Conservation (phyloP, 92 coral and sea anemone species). For the Desmophyllum pertusum region DNA sequence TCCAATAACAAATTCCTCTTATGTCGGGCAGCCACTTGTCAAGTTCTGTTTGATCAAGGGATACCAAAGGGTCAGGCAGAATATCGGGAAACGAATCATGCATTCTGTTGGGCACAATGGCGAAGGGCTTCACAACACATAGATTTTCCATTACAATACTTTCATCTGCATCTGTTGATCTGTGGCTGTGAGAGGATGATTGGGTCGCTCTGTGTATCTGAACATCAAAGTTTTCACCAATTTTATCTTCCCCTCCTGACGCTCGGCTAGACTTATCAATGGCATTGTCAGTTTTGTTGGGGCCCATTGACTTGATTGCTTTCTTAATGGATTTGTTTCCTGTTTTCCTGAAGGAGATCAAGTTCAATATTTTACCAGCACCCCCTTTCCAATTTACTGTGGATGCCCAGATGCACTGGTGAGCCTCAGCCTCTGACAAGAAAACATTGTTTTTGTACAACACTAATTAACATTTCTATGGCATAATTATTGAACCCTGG, state of each 20-base stretch:
- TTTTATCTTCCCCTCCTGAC: slow-evolving; percentile 48
- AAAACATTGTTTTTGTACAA: slow-evolving; percentile 19
- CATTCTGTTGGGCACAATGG: background rate
- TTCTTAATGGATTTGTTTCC: slow-evolving; percentile 53
- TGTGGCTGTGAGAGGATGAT: slow-evolving; percentile 62
- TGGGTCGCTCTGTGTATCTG: slow-evolving; percentile 18
- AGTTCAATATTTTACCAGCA: slow-evolving; percentile 42
- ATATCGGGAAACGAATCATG: slow-evolving; percentile 54
- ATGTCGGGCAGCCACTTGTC: slow-evolving; percentile 57
- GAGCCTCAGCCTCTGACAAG: slow-evolving; percentile 63
- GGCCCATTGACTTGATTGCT: slow-evolving; percentile 56
- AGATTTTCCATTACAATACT: slow-evolving; percentile 44
- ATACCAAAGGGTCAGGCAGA: slow-evolving; percentile 43
- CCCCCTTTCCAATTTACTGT: slow-evolving; percentile 70
- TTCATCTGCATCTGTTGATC: slow-evolving; percentile 54
- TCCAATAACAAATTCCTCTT: slow-evolving; percentile 56
- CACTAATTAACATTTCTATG: slow-evolving; percentile 65
- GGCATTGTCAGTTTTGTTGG: slow-evolving; percentile 60
- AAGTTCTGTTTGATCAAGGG: slow-evolving; percentile 43
- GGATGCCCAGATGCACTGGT: slow-evolving; percentile 60
- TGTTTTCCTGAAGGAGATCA: slow-evolving; percentile 19
- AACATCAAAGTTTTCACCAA: slow-evolving; percentile 46
- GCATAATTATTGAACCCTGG: slow-evolving; percentile 48
- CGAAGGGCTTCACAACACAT: slow-evolving; percentile 38
- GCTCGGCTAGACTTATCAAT: slow-evolving; percentile 59